phyloP scores from a whole-genome alignment of 2,888 invertebrate species.

The Reticulitermes lucifugus region DNA sequence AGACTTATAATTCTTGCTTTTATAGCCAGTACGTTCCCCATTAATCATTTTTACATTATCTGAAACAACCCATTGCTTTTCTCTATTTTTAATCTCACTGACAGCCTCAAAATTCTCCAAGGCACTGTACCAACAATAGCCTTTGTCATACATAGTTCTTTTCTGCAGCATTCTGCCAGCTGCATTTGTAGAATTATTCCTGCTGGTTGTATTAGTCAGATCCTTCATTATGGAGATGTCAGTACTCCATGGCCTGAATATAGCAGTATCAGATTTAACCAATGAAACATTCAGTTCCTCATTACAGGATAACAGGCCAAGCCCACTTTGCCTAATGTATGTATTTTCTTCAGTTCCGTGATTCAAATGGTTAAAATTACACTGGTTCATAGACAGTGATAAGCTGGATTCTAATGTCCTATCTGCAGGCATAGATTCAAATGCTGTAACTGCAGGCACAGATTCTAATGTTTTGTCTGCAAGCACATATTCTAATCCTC shows the following conservation, averaged over 20 bases:
- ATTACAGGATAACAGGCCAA: background rate
- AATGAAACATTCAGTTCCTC: background rate
- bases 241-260: background rate
- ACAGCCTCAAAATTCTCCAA: conserved; percentile 11
- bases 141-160: background rate
- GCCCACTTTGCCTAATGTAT: background rate
- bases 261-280: background rate
- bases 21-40: background rate
- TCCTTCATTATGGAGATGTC: background rate
- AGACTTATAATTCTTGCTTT: background rate
- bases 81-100: background rate
- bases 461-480: background rate
- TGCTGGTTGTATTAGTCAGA: background rate
- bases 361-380: background rate
- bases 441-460: background rate
- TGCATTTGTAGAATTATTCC: background rate
- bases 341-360: background rate
- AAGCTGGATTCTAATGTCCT: conserved; percentile 18
- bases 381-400: background rate
- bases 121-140: background rate
- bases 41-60: background rate
- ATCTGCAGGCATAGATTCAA: background rate
- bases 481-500: no score
- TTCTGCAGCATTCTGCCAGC: background rate
- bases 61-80: background rate